Evolutionary conservation across 2,797 vertebrate genomes (phyloP).

Genomic region (Acanthopagrus latus): DNA sequence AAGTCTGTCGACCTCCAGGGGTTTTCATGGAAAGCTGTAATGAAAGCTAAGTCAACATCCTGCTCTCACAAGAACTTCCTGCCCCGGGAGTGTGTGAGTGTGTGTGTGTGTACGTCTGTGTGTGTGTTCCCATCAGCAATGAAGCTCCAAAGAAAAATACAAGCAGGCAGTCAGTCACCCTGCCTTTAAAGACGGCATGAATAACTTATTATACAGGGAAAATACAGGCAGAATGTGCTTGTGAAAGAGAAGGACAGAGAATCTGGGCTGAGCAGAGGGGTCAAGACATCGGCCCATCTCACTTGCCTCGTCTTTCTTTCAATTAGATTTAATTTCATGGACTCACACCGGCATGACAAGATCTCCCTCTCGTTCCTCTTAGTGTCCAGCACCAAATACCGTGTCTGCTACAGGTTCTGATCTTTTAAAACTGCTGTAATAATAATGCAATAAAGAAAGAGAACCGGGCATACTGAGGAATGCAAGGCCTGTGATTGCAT

Average conservation of each 20-base stretch:
- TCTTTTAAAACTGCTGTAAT: not conserved
- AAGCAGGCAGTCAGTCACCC: slow-evolving; percentile 31
- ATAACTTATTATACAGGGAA: slow-evolving; percentile 50
- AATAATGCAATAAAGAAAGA: not conserved
- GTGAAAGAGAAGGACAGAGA: not conserved
- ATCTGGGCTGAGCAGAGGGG: slow-evolving; percentile 30
- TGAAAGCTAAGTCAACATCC: slow-evolving; percentile 83
- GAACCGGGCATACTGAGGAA: not conserved
- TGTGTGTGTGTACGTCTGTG: slow-evolving; percentile 20
- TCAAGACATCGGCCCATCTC: slow-evolving; percentile 9
- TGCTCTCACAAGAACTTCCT: slow-evolving; percentile 75
- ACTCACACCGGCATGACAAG: slow-evolving; percentile 7
- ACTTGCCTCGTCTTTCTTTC: slow-evolving; percentile 4
- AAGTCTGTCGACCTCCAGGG: slow-evolving; percentile 56
- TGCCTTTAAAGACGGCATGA: slow-evolving; percentile 43
- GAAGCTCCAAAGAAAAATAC: slow-evolving; percentile 31
- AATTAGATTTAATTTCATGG: slow-evolving; percentile 35
- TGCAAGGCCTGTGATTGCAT: not conserved
- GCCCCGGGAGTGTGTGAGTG: slow-evolving; percentile 31
- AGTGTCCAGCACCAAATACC: not conserved
- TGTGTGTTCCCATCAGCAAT: slow-evolving; percentile 20
- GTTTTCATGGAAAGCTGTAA: slow-evolving; percentile 64
- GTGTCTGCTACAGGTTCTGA: not conserved
- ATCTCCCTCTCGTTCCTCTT: not conserved
- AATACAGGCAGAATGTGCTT: slow-evolving; percentile 27